Conservation (phyloP, 2,888 invertebrate genomes). For the Caenorhabditis sulstoni region DNA sequence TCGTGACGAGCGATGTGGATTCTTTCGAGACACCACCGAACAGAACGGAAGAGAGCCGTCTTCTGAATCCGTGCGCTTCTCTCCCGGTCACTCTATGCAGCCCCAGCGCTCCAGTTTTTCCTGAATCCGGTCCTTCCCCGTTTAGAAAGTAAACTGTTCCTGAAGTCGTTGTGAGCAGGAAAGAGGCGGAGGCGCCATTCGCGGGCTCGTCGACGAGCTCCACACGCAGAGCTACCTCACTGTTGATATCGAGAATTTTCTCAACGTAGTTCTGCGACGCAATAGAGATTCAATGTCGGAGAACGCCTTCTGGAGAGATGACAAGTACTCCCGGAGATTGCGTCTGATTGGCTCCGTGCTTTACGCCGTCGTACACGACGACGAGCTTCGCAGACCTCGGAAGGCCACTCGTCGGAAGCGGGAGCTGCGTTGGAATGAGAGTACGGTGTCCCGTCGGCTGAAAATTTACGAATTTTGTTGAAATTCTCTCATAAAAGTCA, state of each 20-base stretch:
- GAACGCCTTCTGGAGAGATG: conserved; percentile 57
- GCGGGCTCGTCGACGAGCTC: conserved; percentile 38
- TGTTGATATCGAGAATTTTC: conserved; percentile 46
- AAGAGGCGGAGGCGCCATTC: conserved; percentile 27
- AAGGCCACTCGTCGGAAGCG: conserved; percentile 50
- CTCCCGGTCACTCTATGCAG: conserved; percentile 32
- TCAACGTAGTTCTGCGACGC: conserved; percentile 44
- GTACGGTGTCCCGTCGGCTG: conserved; percentile 26
- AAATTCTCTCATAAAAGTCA: too few relatives aligned
- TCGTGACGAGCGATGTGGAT: conserved; percentile 22
- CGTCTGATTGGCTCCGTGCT: background rate
- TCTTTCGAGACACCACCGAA: conserved; percentile 35
- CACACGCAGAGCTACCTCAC: conserved; percentile 48
- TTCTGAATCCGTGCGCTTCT: conserved; percentile 28
- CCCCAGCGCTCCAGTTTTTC: conserved; percentile 26
- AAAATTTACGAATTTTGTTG: background rate
- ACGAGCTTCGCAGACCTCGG: conserved; percentile 48
- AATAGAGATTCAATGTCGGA: conserved; percentile 52
- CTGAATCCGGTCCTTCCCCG: conserved; percentile 21
- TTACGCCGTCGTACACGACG: conserved; percentile 46
- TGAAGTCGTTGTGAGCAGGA: conserved; percentile 54
- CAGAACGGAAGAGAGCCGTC: conserved; percentile 49
- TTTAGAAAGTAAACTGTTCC: conserved; percentile 45
- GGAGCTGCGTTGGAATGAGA: conserved; percentile 35
- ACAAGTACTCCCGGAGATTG: conserved; percentile 42